Percentiles rank a stretch among this genome's conserved stretches.
These are phyloP conservation scores for Lepeophtheirus nordmannii DNA, from an alignment of 2,888 invertebrate species.

Conservation along the genomic window DNA sequence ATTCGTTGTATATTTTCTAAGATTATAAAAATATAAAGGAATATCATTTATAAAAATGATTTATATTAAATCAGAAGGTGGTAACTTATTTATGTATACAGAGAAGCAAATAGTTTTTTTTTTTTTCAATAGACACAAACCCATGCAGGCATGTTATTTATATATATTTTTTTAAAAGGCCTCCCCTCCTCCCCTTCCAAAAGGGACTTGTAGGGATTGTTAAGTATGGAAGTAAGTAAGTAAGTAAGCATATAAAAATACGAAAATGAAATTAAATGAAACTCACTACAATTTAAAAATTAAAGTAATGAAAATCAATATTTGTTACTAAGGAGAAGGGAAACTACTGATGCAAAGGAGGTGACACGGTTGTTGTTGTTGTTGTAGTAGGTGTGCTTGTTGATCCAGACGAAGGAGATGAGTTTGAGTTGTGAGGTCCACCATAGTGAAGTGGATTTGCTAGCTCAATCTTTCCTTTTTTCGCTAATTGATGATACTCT, in stretches of 20 bases:
- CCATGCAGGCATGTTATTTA: too few species aligned
- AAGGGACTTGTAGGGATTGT: too few species aligned
- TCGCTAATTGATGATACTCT: constrained; percentile 26
- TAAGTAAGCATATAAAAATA: too few species aligned
- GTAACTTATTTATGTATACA: too few species aligned
- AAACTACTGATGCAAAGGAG: not conserved
- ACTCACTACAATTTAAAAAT: not conserved
- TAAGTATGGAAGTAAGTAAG: not conserved
- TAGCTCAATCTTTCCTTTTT: constrained; percentile 21
- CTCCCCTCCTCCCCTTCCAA: too few species aligned
- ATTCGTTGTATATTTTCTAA: constrained; percentile 96
- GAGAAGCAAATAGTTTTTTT: too few species aligned
- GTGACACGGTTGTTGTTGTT: not conserved
- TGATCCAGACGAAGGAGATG: not conserved
- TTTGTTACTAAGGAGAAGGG: constrained; percentile 4
- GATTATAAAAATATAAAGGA: constrained; percentile 29
- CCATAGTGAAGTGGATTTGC: constrained; percentile 7
- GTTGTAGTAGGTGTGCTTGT: not conserved
- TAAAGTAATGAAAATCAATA: not conserved
- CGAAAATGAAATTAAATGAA: not conserved
- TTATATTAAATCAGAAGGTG: not conserved
- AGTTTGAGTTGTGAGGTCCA: not conserved
- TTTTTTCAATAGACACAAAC: too few species aligned
- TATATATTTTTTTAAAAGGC: too few species aligned
- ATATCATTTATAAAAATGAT: not conserved